These are phyloP conservation scores for Eumacrocentrus americanus DNA, from an alignment of 2,888 invertebrate genomes.

Conservation along the genomic window DNA sequence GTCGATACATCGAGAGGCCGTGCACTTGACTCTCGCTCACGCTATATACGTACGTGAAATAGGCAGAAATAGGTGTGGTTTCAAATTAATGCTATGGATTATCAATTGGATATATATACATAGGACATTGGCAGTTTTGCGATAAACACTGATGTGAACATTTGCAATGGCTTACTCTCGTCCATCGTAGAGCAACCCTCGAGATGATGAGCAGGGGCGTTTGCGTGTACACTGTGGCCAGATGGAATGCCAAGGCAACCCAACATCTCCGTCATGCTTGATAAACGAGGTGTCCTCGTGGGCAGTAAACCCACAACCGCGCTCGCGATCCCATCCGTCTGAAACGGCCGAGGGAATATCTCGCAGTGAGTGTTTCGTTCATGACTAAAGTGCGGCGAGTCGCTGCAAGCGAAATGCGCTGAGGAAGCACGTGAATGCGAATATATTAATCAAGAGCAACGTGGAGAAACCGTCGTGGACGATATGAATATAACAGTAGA, in stretches of 20 bases:
- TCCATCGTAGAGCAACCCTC: too few relatives aligned
- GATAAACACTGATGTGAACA: too few relatives aligned
- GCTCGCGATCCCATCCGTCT: slow-evolving; percentile 37
- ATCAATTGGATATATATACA: too few relatives aligned
- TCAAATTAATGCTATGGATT: too few relatives aligned
- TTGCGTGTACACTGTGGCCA: slow-evolving; percentile 6
- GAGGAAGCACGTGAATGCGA: background rate
- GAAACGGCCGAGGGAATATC: slow-evolving; percentile 25
- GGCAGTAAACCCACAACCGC: slow-evolving; percentile 41
- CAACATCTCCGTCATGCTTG: slow-evolving; percentile 50
- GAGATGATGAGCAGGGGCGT: slow-evolving; percentile 38
- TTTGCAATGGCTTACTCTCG: too few relatives aligned
- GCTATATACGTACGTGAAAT: too few relatives aligned
- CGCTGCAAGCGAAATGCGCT: slow-evolving; percentile 8
- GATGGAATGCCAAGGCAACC: slow-evolving; percentile 38
- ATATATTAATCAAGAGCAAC: background rate
- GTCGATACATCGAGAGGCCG: too few relatives aligned
- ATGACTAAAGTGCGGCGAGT: slow-evolving; percentile 5
- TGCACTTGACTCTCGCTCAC: too few relatives aligned
- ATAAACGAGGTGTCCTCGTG: slow-evolving; percentile 38
- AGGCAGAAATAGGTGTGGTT: too few relatives aligned
- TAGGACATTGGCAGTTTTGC: too few relatives aligned
- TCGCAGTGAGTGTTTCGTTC: background rate
- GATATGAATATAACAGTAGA: too few relatives aligned
- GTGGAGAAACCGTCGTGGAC: too few relatives aligned